A percentile compares a stretch with the other conserved stretches of the same genome.
phyloP scores from a whole-genome alignment of 1,140 invertebrate species.

The Heliothis virescens region DNA sequence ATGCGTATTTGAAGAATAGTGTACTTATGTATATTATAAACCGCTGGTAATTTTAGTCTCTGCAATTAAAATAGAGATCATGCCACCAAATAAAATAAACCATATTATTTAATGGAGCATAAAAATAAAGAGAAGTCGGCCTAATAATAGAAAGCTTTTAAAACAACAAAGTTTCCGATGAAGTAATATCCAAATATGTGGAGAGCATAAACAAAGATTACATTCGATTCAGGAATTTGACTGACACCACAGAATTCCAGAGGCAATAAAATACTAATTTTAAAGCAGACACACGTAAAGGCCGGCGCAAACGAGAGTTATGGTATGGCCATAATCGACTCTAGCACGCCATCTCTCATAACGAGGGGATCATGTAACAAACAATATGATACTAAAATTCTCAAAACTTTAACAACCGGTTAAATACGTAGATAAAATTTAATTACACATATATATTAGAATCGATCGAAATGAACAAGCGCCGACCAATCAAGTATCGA shows the following conservation, averaged over 20 bases:
- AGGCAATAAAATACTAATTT: conserved; percentile 58
- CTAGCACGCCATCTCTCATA: conserved; percentile 55
- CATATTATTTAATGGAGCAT: too few species aligned
- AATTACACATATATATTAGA: conserved; percentile 38
- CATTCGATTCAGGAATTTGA: conserved; percentile 33
- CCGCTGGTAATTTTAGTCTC: too few species aligned
- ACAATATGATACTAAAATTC: conserved; percentile 48
- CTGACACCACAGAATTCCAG: conserved; percentile 37
- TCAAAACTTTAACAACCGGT: conserved; percentile 35
- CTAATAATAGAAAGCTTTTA: background rate
- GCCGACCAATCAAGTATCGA: conserved; percentile 38
- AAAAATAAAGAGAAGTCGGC: background rate
- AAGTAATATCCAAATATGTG: conserved; percentile 17
- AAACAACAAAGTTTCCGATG: conserved; percentile 7
- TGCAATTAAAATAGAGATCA: too few species aligned
- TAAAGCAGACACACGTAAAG: conserved; percentile 54
- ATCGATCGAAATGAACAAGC: conserved; percentile 37
- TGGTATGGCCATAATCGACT: conserved; percentile 57
- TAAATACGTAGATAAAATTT: conserved; percentile 48
- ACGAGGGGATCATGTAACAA: conserved; percentile 48
- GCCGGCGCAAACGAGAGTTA: conserved; percentile 55
- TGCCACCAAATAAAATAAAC: too few species aligned
- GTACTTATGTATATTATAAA: too few species aligned
- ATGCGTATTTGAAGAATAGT: too few species aligned
- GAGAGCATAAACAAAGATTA: conserved; percentile 40